Percentiles rank a stretch among this genome's conserved stretches.
These are phyloP conservation scores for Oegoconia quadripuncta DNA, from an alignment of 2,888 invertebrate species.

Conservation along the genomic window DNA sequence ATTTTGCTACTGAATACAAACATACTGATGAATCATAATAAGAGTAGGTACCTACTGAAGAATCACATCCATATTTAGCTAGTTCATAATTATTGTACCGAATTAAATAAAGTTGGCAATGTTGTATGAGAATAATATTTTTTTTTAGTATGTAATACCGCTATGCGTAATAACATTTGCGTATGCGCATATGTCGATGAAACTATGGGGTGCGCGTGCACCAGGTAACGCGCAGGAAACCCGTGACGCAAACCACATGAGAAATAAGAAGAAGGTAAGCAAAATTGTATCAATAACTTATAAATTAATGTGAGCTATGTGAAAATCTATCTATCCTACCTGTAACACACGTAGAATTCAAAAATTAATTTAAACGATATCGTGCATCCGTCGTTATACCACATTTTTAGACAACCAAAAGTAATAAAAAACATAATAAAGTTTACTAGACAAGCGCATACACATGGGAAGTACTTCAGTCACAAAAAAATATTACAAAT, in stretches of 20 bases:
- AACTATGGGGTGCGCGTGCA: slow-evolving; percentile 88
- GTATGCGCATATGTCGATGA: slow-evolving; percentile 88
- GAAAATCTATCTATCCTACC: no score
- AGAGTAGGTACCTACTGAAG: no score
- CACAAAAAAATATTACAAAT: no score
- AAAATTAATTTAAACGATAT: no score
- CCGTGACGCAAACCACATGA: slow-evolving; percentile 87
- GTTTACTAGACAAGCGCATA: no score
- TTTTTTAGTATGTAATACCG: slow-evolving; percentile 85
- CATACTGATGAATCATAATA: neutral
- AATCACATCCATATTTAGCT: no score
- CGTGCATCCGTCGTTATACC: no score
- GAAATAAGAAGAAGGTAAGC: slow-evolving; percentile 89
- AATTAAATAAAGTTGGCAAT: neutral
- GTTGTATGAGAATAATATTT: slow-evolving; percentile 7
- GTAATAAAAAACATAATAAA: no score
- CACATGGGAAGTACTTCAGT: no score
- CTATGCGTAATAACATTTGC: slow-evolving; percentile 89
- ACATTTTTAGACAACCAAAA: no score
- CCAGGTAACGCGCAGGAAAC: slow-evolving; percentile 89
- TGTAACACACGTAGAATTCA: no score
- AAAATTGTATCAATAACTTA: slow-evolving; percentile 1
- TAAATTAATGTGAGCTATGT: no score
- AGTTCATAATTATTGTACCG: neutral
- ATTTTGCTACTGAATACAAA: neutral